Percentiles rank a stretch among this genome's conserved stretches.
Conservation (phyloP, 2,797 vertebrate genomes). For the Sciaenops ocellatus region DNA sequence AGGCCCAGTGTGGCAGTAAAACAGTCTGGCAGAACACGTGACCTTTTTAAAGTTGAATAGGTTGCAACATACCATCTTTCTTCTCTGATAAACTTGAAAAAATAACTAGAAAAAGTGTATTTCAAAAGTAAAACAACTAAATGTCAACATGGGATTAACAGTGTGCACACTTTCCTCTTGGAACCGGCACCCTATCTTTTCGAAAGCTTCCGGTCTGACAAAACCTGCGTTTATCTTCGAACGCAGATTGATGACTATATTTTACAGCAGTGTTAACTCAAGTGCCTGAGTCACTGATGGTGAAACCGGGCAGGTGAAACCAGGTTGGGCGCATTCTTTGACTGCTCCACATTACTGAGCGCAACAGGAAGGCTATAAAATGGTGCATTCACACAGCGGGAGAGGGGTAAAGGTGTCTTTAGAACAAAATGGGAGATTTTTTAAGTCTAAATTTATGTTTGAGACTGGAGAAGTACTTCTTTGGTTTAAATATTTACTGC, state of each 20-base stretch:
- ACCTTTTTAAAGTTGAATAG: slow-evolving; percentile 43
- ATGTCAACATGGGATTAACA: background rate
- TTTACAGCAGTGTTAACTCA: slow-evolving; percentile 20
- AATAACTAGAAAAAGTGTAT: background rate
- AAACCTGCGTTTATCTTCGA: slow-evolving; percentile 57
- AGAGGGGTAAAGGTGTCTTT: background rate
- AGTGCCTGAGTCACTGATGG: slow-evolving; percentile 50
- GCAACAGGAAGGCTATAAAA: slow-evolving; percentile 18
- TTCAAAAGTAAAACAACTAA: background rate
- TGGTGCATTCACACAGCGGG: background rate
- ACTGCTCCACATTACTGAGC: slow-evolving; percentile 55
- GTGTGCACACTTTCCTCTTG: slow-evolving; percentile 4
- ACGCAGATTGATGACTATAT: slow-evolving; percentile 9
- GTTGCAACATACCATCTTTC: background rate
- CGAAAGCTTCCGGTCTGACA: slow-evolving; percentile 21
- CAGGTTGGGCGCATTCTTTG: slow-evolving; percentile 78
- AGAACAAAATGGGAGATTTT: background rate
- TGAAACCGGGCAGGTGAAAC: slow-evolving; percentile 78
- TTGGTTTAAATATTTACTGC: slow-evolving; percentile 21
- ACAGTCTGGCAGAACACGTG: slow-evolving; percentile 17
- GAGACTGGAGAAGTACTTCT: background rate
- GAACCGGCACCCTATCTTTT: slow-evolving; percentile 11
- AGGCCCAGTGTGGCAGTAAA: slow-evolving; percentile 40
- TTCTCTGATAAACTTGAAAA: background rate
- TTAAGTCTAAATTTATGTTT: background rate